These are phyloP conservation scores for Sylvicola fuscatus DNA, from an alignment of 2,888 invertebrate genomes.

Conservation along the genomic window DNA sequence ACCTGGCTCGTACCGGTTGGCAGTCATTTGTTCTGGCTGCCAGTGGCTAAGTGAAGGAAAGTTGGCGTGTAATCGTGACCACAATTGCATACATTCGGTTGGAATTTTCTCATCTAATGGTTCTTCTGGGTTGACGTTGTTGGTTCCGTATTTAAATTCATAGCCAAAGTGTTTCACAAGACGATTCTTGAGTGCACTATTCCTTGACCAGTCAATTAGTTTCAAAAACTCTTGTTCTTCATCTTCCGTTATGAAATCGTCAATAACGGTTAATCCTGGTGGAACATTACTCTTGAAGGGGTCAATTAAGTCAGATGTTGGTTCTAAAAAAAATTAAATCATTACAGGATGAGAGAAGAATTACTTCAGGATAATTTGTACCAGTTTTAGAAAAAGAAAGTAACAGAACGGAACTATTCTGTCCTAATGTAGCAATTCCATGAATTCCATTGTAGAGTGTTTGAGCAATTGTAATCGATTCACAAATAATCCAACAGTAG, in stretches of 20 bases:
- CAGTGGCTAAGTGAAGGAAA: constrained; percentile 27
- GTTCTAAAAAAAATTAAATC: constrained; percentile 1
- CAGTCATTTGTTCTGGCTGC: constrained; percentile 62
- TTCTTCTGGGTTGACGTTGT: constrained; percentile 54
- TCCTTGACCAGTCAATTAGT: constrained; percentile 31
- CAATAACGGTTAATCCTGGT: constrained; percentile 43
- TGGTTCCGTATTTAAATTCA: constrained; percentile 73
- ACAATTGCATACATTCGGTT: constrained; percentile 39
- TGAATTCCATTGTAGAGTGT: constrained; percentile 36
- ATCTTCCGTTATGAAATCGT: constrained; percentile 45
- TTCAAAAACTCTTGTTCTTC: constrained; percentile 43
- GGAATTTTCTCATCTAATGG: constrained; percentile 54
- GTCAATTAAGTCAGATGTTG: constrained; percentile 7
- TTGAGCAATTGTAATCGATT: constrained; percentile 30
- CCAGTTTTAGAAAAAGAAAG: constrained; percentile 37
- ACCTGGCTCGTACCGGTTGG: constrained; percentile 66
- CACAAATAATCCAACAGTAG: constrained; percentile 53
- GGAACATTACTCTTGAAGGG: constrained; percentile 30
- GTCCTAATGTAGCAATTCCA: constrained; percentile 34
- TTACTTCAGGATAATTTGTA: constrained; percentile 16
- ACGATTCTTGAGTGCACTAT: constrained; percentile 47
- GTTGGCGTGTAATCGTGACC: constrained; percentile 24
- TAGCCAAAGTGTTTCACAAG: constrained; percentile 81
- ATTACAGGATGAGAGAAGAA: constrained; percentile 1
- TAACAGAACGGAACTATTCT: constrained; percentile 39